A percentile compares a stretch with the other conserved stretches of the same genome.
Evolutionary conservation across 2,888 invertebrate genomes (phyloP).

Genomic region (Eilema caniola): DNA sequence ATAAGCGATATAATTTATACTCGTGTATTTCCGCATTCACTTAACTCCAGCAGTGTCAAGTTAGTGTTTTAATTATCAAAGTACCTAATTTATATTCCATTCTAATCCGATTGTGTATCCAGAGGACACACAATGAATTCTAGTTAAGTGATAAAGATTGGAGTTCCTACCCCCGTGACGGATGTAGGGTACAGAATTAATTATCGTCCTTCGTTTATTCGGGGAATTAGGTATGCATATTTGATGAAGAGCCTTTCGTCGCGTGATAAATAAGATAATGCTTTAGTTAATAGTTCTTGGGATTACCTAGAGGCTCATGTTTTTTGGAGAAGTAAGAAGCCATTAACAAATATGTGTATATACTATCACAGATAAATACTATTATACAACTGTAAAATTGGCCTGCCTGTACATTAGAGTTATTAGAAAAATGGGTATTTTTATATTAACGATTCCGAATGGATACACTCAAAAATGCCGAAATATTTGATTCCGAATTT

Average conservation of each 20-base stretch:
- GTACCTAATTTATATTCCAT: constrained; percentile 18
- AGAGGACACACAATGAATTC: constrained; percentile 25
- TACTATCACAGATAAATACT: too few species aligned
- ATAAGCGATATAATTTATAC: too few species aligned
- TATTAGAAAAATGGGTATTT: too few species aligned
- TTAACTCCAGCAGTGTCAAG: background rate
- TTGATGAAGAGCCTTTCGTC: constrained; percentile 38
- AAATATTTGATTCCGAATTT: too few species aligned
- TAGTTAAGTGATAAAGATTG: constrained; percentile 43
- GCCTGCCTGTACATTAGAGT: too few species aligned
- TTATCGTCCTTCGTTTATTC: constrained; percentile 45
- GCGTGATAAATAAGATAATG: constrained; percentile 21
- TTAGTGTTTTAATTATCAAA: constrained; percentile 9
- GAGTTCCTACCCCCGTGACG: constrained; percentile 32
- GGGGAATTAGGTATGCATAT: constrained; percentile 43
- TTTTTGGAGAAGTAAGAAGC: background rate
- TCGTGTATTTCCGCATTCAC: background rate
- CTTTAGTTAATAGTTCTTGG: constrained; percentile 14
- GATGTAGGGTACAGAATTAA: constrained; percentile 42
- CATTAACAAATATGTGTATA: background rate
- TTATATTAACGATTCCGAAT: too few species aligned
- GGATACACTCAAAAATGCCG: too few species aligned
- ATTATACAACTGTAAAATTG: too few species aligned
- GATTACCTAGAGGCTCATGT: background rate
- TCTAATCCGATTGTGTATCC: constrained; percentile 19